Evolutionary conservation across 2,113 vertebrate genomes (phyloP), one percentile per base, ranked within the genome.

Genomic region (Pelodiscus sinensis): DNA sequence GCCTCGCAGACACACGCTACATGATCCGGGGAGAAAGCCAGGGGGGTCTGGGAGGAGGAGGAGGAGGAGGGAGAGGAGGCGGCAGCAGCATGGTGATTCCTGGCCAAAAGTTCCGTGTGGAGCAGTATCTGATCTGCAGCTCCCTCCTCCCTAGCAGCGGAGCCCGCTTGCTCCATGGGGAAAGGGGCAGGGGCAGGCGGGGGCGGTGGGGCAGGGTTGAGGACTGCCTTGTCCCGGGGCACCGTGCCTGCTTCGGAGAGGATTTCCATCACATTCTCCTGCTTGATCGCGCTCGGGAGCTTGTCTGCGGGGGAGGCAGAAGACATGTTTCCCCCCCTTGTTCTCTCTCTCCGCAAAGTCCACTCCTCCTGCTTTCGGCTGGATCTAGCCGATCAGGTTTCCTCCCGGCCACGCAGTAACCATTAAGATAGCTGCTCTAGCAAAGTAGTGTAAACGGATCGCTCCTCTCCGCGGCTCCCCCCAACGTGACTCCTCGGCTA

Each of bases 1-100:
- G 99, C 99, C 98, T 99, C 99, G 97, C 99, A 99, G 62, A 99
- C 99, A 90, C 99, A 99, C 95, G 99, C 99, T 97, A 99, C 99
- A 95, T 99, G 99, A 97, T 99, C 99, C 82, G 99, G 99, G 56
- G 99, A 99, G 98, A 99, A 99, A 95, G 99, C 98, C 97, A 99
- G 98, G 5, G 96, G 98, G 96, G 98, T 98, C 96, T 98, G n/a
- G 98, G 98, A 98, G 96, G 97, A 94, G 54, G 97, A 96, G 1
- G 96, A 95, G 0, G 96, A 92, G 0, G 96, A 94, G 0, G 93
- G 93, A 19, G 98, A 98, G 82, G 98, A 98, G 25, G 98, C 98
- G 8, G 98, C 54, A 21, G 44, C 79, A 82, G 94, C 96, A 50
- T 94, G 97, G 89, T 92, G 98, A 77, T 96, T 97, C 97, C 98